These are phyloP conservation scores for Ophiodon elongatus DNA, from an alignment of 2,113 vertebrate genomes.

Conservation along the genomic window DNA sequence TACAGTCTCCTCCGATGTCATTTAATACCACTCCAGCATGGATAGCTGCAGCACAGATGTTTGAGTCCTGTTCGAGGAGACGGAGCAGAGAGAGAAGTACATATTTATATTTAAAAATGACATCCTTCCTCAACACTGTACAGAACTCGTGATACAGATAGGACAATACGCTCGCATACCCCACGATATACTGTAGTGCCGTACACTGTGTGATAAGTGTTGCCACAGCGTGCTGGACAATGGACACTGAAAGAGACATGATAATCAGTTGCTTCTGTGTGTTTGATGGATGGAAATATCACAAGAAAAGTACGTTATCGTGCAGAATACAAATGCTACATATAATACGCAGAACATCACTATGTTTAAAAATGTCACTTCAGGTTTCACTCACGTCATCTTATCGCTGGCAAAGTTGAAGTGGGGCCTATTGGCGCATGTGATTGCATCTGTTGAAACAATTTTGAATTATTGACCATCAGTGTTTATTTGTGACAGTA, in stretches of 20 bases:
- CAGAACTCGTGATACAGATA: not conserved
- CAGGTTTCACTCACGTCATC: slow-evolving; percentile 73
- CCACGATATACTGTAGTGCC: slow-evolving; percentile 80
- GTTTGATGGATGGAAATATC: not conserved
- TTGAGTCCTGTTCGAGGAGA: slow-evolving; percentile 79
- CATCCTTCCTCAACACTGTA: not conserved
- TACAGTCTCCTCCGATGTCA: slow-evolving; percentile 83
- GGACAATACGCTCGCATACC: slow-evolving; percentile 60
- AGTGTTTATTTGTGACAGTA: not conserved
- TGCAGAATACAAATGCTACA: not conserved
- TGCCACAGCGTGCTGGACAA: slow-evolving; percentile 82
- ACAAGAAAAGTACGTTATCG: not conserved
- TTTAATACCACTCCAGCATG: slow-evolving; percentile 83
- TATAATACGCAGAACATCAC: not conserved
- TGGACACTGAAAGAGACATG: slow-evolving; percentile 76
- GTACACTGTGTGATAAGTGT: slow-evolving; percentile 67
- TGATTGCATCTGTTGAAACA: slow-evolving; percentile 79
- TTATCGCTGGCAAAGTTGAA: slow-evolving; percentile 71
- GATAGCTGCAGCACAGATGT: slow-evolving; percentile 84
- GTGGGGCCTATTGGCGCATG: slow-evolving; percentile 71
- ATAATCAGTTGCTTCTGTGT: not conserved
- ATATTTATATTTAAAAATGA: not conserved
- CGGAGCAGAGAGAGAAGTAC: not conserved
- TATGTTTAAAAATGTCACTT: not conserved
- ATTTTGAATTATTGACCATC: not conserved